phyloP scores from a whole-genome alignment of 2,888 invertebrate genomes.

The Pollenia angustigena region DNA sequence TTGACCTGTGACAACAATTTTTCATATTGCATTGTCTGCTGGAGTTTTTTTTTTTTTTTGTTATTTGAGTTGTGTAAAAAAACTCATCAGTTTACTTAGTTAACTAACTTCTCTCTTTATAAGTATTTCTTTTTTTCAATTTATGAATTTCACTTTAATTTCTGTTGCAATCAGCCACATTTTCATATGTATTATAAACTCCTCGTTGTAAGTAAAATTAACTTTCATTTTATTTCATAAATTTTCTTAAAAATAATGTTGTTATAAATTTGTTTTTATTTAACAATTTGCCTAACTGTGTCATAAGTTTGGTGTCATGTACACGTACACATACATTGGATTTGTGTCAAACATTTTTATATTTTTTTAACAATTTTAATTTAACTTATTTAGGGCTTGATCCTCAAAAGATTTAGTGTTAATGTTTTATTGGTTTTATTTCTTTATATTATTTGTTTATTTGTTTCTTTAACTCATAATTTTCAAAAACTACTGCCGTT shows the following conservation, averaged over 20 bases:
- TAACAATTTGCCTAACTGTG: background rate
- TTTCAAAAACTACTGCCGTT: background rate
- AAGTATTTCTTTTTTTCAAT: constrained; percentile 8
- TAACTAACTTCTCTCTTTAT: constrained; percentile 8
- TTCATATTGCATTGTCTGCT: constrained; percentile 46
- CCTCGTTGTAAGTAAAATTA: background rate
- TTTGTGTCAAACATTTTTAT: background rate
- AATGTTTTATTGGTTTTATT: background rate
- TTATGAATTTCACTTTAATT: constrained; percentile 48
- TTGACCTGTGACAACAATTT: constrained; percentile 71
- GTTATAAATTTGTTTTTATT: background rate
- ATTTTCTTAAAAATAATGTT: constrained; percentile 13
- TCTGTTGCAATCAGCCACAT: constrained; percentile 9
- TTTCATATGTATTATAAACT: background rate
- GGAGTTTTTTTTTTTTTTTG: background rate
- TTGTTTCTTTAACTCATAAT: background rate
- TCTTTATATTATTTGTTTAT: background rate
- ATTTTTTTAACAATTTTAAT: background rate
- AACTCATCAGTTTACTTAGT: constrained; percentile 21
- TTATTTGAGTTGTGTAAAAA: background rate
- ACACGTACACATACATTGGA: background rate
- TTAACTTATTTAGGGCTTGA: constrained; percentile 9
- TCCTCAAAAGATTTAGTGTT: background rate
- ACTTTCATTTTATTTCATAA: constrained; percentile 2
- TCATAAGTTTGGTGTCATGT: constrained; percentile 14